Percentiles rank a stretch among this genome's conserved stretches.
Conservation (phyloP, 2,888 invertebrate species). For the Coelinius sp. region DNA sequence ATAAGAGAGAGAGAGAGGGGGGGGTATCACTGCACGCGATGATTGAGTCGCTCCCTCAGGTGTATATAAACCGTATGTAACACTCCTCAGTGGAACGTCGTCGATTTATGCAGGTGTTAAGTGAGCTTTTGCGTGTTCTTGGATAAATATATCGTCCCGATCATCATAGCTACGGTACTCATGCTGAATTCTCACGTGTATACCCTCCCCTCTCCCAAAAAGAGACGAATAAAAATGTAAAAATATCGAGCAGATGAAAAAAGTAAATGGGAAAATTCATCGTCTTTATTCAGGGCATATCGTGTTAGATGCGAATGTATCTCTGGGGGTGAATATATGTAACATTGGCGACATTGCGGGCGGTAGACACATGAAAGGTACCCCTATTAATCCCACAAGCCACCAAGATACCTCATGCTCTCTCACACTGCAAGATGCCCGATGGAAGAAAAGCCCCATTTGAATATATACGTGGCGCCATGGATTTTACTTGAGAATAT, state of each 20-base stretch:
- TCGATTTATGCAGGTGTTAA: constrained; percentile 24
- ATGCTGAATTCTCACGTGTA: neutral
- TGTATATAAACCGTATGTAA: constrained; percentile 19
- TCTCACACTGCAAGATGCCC: constrained; percentile 26
- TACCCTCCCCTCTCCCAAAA: neutral
- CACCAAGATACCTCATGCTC: constrained; percentile 10
- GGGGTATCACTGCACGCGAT: constrained; percentile 6
- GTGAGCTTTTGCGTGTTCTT: constrained; percentile 23
- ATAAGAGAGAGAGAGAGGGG: neutral
- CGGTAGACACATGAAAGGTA: constrained; percentile 32
- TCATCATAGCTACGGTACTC: neutral
- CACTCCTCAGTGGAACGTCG: constrained; percentile 14
- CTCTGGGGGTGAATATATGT: neutral
- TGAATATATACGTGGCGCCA: constrained; percentile 56
- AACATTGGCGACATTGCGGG: constrained; percentile 34
- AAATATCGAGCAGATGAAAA: neutral
- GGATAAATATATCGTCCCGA: constrained; percentile 13
- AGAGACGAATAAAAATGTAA: neutral
- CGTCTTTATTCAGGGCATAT: constrained; percentile 5
- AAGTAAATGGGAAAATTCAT: neutral
- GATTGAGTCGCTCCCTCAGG: constrained; percentile 21
- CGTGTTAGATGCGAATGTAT: constrained; percentile 4
- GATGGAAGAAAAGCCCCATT: constrained; percentile 54
- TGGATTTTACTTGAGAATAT: constrained; percentile 59
- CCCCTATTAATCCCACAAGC: constrained; percentile 46